Base-by-base conservation (phyloP, 2,113 vertebrate species). In the Microcebus ravelobensis region DNA sequence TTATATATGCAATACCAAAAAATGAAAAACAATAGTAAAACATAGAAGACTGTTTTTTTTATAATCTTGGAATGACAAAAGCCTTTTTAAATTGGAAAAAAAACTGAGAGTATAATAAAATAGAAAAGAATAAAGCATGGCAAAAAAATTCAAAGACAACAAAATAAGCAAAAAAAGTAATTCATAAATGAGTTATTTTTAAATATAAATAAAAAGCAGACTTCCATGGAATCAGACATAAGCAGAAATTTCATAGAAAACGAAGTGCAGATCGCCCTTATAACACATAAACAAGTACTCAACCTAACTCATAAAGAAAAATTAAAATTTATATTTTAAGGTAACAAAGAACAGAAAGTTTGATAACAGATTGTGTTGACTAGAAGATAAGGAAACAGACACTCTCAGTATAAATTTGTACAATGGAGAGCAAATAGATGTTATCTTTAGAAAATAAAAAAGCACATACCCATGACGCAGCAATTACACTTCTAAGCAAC, bases 11-110 rank as follows among this genome's bases (percentile, higher is more conserved):
- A 80, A 6, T 29, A n/a, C 63, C 73, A 67, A 71, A 92, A 85
- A n/a, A 74, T 15, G 77, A 81, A 81, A 8, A 39, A 79, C 87
- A 87, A 94, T 42, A 95, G 57, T 17, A 87, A 84, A 92, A 71
- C 8, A 70, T 34, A 4, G 14, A 4, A 81, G 21, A 68, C 42
- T 31, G 12, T 23, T 77, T 29, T 73, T 31, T 8, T 73, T 80
- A 88, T 67, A 63, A 90, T 81, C 55, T 65, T 68, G 17, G 50
- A 79, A 42, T 81, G 17, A 89, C n/a, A 61, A 73, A 57, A 71
- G 9, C 2, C 18, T 39, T 94, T 89, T 42, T 65, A 96, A 77
- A 71, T 36, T 39, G 73, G 52, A 76, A 93, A 85, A 83, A 45
- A 95, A 65, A 1, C 29, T 83, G 23, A 86, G 14, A 48, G 15